Percentiles rank a stretch among this genome's conserved stretches.
These are phyloP conservation scores for Octodonta nipae DNA, from an alignment of 2,888 invertebrate species.

Conservation along the genomic window DNA sequence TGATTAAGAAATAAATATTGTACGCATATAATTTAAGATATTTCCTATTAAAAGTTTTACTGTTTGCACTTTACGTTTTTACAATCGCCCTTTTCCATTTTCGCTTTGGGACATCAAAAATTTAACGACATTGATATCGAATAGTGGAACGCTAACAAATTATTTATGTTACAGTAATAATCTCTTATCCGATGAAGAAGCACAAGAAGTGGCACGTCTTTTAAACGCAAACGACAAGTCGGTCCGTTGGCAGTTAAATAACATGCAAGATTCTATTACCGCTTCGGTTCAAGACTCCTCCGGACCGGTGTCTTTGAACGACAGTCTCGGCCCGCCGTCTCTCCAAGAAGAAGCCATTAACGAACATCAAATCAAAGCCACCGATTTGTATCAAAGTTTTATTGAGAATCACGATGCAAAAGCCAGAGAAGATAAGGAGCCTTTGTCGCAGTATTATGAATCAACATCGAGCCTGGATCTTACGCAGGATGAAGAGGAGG, in stretches of 20 bases:
- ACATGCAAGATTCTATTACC: constrained; percentile 37
- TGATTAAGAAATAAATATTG: too few relatives aligned
- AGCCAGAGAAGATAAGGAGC: constrained; percentile 18
- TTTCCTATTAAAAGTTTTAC: too few relatives aligned
- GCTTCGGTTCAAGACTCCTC: constrained; percentile 38
- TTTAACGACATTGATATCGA: too few relatives aligned
- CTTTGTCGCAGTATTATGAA: constrained; percentile 28
- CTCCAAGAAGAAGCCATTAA: constrained; percentile 28
- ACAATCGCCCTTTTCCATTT: not conserved
- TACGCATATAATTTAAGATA: too few relatives aligned
- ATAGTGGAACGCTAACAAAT: not conserved
- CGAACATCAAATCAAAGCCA: not conserved
- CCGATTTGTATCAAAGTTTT: constrained; percentile 1
- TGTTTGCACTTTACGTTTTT: too few relatives aligned
- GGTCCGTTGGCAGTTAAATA: constrained; percentile 32
- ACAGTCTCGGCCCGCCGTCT: constrained; percentile 31
- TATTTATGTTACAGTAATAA: constrained; percentile 3
- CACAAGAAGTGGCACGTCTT: constrained; percentile 74
- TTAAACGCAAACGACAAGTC: constrained; percentile 44
- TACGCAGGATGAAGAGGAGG: constrained; percentile 27
- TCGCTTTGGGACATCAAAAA: too few relatives aligned
- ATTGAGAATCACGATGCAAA: constrained; percentile 6
- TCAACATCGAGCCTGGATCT: constrained; percentile 31
- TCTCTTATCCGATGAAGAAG: constrained; percentile 70
- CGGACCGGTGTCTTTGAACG: constrained; percentile 31